These are phyloP conservation scores for Caenorhabditis sp. DNA, from an alignment of 2,888 invertebrate genomes.

Conservation along the genomic window DNA sequence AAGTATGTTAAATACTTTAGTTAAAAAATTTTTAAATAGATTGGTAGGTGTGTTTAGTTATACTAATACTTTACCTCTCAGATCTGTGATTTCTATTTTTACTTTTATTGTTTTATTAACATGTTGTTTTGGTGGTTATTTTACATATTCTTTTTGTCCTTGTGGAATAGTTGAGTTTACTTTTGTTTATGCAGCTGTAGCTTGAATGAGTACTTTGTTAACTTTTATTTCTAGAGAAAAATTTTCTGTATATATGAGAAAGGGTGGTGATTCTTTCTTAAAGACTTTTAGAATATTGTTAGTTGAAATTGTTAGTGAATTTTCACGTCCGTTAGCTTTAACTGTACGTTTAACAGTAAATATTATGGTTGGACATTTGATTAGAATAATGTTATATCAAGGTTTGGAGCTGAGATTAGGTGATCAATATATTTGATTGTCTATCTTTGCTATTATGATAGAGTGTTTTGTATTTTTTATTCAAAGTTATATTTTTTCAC, in stretches of 20 bases:
- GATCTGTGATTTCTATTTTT: conserved; percentile 60
- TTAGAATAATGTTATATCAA: conserved; percentile 54
- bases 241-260: conserved; percentile 59
- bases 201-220: conserved; percentile 56
- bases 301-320: conserved; percentile 60
- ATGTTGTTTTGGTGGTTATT: conserved; percentile 71
- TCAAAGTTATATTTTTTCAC: conserved; percentile 62
- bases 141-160: conserved; percentile 60
- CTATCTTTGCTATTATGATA: conserved; percentile 57
- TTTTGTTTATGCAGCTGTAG: conserved; percentile 72
- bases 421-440: conserved; percentile 56
- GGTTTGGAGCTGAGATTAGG: conserved; percentile 48
- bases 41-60: conserved; percentile 59
- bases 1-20: conserved; percentile 52
- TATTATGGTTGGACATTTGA: conserved; percentile 62
- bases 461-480: conserved; percentile 65
- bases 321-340: conserved; percentile 62
- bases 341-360: conserved; percentile 62
- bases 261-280: conserved; percentile 52
- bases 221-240: conserved; percentile 57
- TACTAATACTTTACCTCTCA: conserved; percentile 45
- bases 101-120: conserved; percentile 70
- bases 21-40: conserved; percentile 53
- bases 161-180: conserved; percentile 73
- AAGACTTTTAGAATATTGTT: conserved; percentile 56